A percentile compares a stretch with the other conserved stretches of the same genome.
Evolutionary conservation across 1,140 invertebrate species (phyloP).

Genomic region (Drosophila sp.): DNA sequence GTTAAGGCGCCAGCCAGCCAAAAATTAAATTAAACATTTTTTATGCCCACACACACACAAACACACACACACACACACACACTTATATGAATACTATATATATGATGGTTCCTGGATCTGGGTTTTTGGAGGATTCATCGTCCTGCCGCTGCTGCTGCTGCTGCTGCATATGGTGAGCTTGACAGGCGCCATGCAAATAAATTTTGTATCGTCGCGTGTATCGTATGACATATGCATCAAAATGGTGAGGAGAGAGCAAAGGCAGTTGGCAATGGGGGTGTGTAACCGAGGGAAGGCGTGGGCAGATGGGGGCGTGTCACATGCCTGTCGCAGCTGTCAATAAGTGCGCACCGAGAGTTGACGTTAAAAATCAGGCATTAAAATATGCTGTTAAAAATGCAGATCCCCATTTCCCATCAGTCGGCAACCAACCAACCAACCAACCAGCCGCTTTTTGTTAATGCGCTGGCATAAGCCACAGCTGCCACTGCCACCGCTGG

Average conservation of each 20-base stretch:
- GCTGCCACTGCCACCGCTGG: conserved; percentile 27
- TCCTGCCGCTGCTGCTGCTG: conserved; percentile 4
- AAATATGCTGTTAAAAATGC: conserved; percentile 80
- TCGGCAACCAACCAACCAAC: neutral
- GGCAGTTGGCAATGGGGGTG: neutral
- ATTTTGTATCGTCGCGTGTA: conserved; percentile 71
- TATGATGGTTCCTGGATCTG: neutral
- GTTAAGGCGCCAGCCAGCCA: conserved; percentile 30
- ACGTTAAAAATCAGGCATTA: conserved; percentile 80
- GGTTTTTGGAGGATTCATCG: conserved; percentile 1
- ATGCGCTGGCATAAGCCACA: conserved; percentile 73
- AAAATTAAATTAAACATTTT: conserved; percentile 80
- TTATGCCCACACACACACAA: conserved; percentile 46
- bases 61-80: no score
- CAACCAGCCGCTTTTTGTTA: conserved; percentile 46
- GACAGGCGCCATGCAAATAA: conserved; percentile 64
- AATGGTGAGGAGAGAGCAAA: conserved; percentile 13
- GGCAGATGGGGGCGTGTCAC: conserved; percentile 25
- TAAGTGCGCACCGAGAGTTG: conserved; percentile 69
- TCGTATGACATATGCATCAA: conserved; percentile 80
- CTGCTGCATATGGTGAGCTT: conserved; percentile 31
- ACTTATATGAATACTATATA: neutral
- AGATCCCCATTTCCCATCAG: conserved; percentile 43
- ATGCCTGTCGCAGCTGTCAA: conserved; percentile 75
- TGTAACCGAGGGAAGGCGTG: no score